phyloP scores from a whole-genome alignment of 2,797 vertebrate species.

The Ciconia nigra region DNA sequence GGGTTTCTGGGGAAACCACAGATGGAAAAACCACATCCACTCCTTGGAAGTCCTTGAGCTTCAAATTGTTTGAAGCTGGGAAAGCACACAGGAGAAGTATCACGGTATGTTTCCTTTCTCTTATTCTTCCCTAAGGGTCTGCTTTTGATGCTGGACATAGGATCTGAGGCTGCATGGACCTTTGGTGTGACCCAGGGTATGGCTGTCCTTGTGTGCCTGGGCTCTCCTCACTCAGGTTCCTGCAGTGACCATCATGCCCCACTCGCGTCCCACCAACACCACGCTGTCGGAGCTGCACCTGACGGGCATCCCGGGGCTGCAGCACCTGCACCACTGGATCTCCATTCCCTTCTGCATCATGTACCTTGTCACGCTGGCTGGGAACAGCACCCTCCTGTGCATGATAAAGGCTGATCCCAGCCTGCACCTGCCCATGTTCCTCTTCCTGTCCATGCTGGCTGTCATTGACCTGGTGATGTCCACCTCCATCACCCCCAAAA shows the following conservation, averaged over 20 bases:
- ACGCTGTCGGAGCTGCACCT: constrained; percentile 14
- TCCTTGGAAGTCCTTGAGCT: neutral
- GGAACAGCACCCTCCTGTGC: constrained; percentile 40
- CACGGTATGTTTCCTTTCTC: neutral
- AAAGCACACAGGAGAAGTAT: too few relatives aligned
- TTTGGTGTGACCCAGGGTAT: neutral
- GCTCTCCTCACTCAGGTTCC: neutral
- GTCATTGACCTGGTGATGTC: constrained; percentile 49
- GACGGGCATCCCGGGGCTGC: constrained; percentile 59
- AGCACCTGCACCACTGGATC: constrained; percentile 56
- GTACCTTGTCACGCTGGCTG: constrained; percentile 25
- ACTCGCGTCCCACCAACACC: neutral
- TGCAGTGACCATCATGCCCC: neutral
- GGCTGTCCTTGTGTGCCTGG: neutral
- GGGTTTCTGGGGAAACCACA: neutral
- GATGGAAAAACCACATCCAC: neutral
- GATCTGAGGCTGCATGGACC: neutral
- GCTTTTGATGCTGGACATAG: neutral
- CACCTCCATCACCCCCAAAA: constrained; percentile 52
- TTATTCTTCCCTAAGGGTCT: neutral
- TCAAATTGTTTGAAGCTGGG: neutral
- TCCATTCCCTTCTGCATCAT: constrained; percentile 59
- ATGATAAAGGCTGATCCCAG: constrained; percentile 23
- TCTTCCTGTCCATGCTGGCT: constrained; percentile 54
- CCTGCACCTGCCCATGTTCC: constrained; percentile 60